A percentile compares a stretch with the other conserved stretches of the same genome.
Conservation (phyloP, 2,113 vertebrate species). For the Panthera uncia region DNA sequence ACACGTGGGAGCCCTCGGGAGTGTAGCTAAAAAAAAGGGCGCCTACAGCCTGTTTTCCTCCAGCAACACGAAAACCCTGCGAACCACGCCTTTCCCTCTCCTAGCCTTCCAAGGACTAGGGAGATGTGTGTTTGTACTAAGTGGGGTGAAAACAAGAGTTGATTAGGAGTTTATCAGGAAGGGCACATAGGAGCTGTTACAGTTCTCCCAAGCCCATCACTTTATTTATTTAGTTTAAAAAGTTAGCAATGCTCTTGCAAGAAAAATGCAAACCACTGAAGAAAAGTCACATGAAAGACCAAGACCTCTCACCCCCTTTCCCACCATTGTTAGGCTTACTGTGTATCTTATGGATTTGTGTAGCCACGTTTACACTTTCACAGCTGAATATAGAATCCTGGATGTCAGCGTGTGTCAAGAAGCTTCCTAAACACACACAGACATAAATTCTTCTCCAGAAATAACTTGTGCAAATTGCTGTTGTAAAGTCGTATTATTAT, state of each 20-base stretch:
- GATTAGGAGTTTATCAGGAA: background rate
- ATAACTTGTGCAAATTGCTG: background rate
- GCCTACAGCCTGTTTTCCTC: background rate
- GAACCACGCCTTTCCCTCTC: conserved; percentile 37
- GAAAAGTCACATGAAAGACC: background rate
- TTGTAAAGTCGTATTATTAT: background rate
- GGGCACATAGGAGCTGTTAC: background rate
- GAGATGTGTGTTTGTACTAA: background rate
- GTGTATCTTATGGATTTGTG: background rate
- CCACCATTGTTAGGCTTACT: background rate
- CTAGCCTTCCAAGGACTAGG: background rate
- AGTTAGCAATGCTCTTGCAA: background rate
- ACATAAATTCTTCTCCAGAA: background rate
- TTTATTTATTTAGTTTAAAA: conserved; percentile 2
- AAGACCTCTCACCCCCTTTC: background rate
- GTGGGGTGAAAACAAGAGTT: background rate
- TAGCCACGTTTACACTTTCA: background rate
- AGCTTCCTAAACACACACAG: background rate
- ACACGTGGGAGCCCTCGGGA: conserved; percentile 53
- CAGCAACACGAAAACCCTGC: background rate
- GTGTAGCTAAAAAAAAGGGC: background rate
- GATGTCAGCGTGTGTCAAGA: background rate
- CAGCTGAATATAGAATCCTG: background rate
- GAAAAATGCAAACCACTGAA: background rate
- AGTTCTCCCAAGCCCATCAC: background rate